These are phyloP conservation scores for Cryptophagus acutangulus DNA, from an alignment of 2,888 invertebrate genomes.

Conservation along the genomic window DNA sequence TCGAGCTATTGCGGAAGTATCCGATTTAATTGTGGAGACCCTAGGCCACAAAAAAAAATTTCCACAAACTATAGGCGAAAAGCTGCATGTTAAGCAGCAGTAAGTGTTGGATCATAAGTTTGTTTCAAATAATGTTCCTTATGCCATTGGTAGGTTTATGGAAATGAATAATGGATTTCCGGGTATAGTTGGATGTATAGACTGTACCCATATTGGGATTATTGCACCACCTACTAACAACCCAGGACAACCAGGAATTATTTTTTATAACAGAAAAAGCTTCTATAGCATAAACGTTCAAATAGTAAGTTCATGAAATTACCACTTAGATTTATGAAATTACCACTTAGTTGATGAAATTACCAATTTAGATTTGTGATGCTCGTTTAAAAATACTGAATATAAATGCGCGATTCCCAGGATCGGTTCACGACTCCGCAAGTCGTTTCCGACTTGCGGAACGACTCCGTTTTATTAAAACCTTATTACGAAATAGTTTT, in stretches of 20 bases:
- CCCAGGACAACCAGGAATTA: background rate
- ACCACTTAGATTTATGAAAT: too few species aligned
- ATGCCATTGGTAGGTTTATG: too few species aligned
- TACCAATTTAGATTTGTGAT: conserved; percentile 8
- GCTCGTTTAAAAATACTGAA: conserved; percentile 11
- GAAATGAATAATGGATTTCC: too few species aligned
- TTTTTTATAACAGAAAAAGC: background rate
- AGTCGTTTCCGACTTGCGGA: too few species aligned
- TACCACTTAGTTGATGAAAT: too few species aligned
- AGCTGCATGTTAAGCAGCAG: too few species aligned
- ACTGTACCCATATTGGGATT: conserved; percentile 4
- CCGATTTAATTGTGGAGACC: too few species aligned
- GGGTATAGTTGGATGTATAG: conserved; percentile 2
- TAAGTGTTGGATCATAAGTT: too few species aligned
- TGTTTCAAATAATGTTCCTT: too few species aligned
- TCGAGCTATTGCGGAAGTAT: too few species aligned
- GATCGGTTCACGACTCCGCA: conserved; percentile 12
- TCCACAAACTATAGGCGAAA: too few species aligned
- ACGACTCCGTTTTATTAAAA: conserved; percentile 8
- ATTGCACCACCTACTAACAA: background rate
- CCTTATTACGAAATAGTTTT: conserved; percentile 6
- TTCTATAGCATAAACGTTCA: background rate
- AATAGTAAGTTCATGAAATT: conserved; percentile 5
- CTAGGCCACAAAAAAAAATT: too few species aligned
- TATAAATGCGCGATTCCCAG: conserved; percentile 15